phyloP scores from a whole-genome alignment of 2,797 vertebrate genomes.

The Trachops cirrhosus region DNA sequence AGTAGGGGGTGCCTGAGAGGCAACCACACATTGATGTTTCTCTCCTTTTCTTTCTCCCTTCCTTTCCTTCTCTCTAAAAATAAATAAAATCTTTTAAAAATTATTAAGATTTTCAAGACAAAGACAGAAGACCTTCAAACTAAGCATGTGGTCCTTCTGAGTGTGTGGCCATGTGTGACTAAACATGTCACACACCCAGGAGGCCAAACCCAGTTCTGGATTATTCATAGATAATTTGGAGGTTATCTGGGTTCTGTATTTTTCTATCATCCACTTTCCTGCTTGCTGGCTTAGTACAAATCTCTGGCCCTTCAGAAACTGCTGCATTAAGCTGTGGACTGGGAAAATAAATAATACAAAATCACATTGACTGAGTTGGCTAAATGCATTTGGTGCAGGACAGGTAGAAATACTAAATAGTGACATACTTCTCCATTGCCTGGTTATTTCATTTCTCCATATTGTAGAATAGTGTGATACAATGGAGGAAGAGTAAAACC shows the following conservation, averaged over 20 bases:
- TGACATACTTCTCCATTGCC: neutral
- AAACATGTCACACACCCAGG: too few relatives aligned
- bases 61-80: too few relatives aligned
- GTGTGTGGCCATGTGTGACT: neutral
- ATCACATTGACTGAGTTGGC: neutral
- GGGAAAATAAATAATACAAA: neutral
- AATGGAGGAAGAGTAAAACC: neutral
- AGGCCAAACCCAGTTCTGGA: neutral
- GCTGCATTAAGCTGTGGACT: neutral
- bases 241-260: neutral
- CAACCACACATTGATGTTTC: too few relatives aligned
- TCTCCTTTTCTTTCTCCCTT: too few relatives aligned
- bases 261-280: neutral
- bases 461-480: neutral
- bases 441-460: neutral
- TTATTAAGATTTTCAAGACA: neutral
- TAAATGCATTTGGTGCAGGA: neutral
- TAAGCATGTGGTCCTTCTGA: neutral
- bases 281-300: neutral
- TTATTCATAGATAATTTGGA: neutral
- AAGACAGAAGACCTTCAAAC: neutral
- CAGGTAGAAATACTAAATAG: neutral
- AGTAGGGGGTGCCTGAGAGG: too few relatives aligned
- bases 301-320: neutral
- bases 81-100: neutral